Base-by-base conservation (phyloP, 2,113 vertebrate genomes). In the Halcyon senegalensis region DNA sequence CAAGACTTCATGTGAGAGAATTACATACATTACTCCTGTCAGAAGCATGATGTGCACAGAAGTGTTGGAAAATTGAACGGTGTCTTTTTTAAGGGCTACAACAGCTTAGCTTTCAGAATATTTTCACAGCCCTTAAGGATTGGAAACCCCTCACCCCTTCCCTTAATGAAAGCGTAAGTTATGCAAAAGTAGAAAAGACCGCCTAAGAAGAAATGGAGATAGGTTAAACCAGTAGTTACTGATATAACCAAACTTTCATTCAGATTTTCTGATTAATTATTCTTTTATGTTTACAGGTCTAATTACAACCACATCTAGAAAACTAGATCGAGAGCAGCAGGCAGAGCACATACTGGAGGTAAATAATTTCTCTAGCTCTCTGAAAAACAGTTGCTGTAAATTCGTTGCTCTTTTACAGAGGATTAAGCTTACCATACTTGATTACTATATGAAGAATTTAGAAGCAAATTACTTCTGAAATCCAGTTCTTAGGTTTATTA, bases 301-400 rank as follows among this genome's bases (percentile, higher is more conserved):
- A 81, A 98, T 99, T 92, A 98, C 98, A 68, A 99, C 99, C 11
- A 99, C 99, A 12, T 99, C 99, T 58, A 99, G 99, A 91, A 99
- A 98, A 94, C 97, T 99, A 84, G 99, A 99, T 97, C 97, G 99
- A 74, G 99, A 99, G 60, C 99, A 99, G 84, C 99, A 99, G 68
- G 98, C 96, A 21, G 99, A 99, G 74, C 99, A 99, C 95, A 98
- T 99, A 97, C 95, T 99, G 35, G 99, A 99, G 98, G 99, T 99
- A 98, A 98, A 95, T 92, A 24, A 84, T 90, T 78, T 63, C 62
- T 88, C 92, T 85, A 33, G 8, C 63, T 91, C 59, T 73, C 70
- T 95, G 48, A 73, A 83, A 89, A 80, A 41, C 11, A 53, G 16
- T 78, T 33, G 33, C 24, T 66, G 6, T 67, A 64, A 82, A 17